Evolutionary conservation across 2,113 vertebrate genomes (phyloP).

Genomic region (Saccopteryx leptura): DNA sequence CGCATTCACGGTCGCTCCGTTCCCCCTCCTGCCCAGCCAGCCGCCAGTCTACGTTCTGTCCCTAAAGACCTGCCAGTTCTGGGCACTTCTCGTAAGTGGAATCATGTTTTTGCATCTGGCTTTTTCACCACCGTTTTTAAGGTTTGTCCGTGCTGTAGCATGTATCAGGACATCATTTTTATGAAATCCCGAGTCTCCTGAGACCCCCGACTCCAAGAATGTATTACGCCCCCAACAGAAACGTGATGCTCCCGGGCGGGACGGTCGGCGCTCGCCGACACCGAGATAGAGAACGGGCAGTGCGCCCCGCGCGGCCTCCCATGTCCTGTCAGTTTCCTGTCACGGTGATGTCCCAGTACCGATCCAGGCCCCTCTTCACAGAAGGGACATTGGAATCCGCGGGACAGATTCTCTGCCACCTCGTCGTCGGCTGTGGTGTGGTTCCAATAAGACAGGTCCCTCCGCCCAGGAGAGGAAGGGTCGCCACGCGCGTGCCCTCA

Average conservation of each 20-base stretch:
- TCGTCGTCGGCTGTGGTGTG: background rate
- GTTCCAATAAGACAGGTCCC: background rate
- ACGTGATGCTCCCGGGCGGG: background rate
- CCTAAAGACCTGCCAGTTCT: constrained; percentile 25
- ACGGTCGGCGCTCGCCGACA: background rate
- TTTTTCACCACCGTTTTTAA: background rate
- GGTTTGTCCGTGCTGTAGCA: background rate
- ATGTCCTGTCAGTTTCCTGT: background rate
- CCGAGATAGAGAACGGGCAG: background rate
- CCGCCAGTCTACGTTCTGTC: background rate
- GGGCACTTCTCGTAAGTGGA: background rate
- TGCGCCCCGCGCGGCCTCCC: background rate
- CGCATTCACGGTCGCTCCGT: background rate
- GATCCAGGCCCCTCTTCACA: background rate
- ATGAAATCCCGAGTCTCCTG: constrained; percentile 3
- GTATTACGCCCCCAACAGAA: background rate
- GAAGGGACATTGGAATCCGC: background rate
- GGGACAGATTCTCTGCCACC: background rate
- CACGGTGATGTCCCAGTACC: background rate
- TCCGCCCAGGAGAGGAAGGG: background rate
- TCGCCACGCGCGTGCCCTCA: background rate
- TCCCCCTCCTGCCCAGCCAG: background rate
- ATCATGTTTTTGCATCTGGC: background rate
- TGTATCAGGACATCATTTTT: background rate
- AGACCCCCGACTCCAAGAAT: background rate